Evolutionary conservation across 1,140 invertebrate genomes (phyloP).

Genomic region (Tetranychus cinnabarinus): DNA sequence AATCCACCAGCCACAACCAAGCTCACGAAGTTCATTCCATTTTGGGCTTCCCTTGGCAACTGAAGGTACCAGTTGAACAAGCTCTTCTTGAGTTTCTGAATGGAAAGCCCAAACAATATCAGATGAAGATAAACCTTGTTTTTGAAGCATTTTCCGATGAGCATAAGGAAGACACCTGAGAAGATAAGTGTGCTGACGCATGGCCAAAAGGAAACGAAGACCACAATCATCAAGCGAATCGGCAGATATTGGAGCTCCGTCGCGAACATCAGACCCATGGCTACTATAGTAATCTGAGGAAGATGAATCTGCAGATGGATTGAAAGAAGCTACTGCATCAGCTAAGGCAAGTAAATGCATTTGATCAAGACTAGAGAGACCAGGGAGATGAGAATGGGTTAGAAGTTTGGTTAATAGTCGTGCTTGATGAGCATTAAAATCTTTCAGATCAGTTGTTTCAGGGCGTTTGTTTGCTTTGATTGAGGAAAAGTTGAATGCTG

Average conservation of each 20-base stretch:
- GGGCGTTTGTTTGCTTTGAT: slow-evolving; percentile 9
- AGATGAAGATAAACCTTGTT: slow-evolving; percentile 65
- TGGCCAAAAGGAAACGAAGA: slow-evolving; percentile 75
- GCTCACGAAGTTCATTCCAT: slow-evolving; percentile 75
- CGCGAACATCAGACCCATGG: neutral
- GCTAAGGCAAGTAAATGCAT: slow-evolving; percentile 94
- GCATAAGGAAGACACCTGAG: slow-evolving; percentile 61
- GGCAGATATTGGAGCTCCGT: slow-evolving; percentile 13
- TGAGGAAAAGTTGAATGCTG: slow-evolving; percentile 11
- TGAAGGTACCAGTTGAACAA: slow-evolving; percentile 68
- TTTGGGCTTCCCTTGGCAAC: slow-evolving; percentile 34
- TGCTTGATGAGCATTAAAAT: slow-evolving; percentile 56
- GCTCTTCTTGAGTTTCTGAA: slow-evolving; percentile 87
- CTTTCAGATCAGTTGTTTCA: slow-evolving; percentile 30
- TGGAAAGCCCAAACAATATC: slow-evolving; percentile 98
- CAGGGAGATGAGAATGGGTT: slow-evolving; percentile 86
- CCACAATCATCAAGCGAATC: slow-evolving; percentile 95
- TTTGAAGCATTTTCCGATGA: slow-evolving; percentile 61
- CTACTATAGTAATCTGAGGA: neutral
- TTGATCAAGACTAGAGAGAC: slow-evolving; percentile 87
- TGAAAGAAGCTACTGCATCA: slow-evolving; percentile 72
- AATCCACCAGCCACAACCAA: slow-evolving; percentile 93
- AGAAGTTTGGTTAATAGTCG: slow-evolving; percentile 41
- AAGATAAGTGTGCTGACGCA: slow-evolving; percentile 95
- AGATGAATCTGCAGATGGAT: slow-evolving; percentile 11